Evolutionary conservation across 2,797 vertebrate genomes (phyloP).

Genomic region (Gouania willdenowi): DNA sequence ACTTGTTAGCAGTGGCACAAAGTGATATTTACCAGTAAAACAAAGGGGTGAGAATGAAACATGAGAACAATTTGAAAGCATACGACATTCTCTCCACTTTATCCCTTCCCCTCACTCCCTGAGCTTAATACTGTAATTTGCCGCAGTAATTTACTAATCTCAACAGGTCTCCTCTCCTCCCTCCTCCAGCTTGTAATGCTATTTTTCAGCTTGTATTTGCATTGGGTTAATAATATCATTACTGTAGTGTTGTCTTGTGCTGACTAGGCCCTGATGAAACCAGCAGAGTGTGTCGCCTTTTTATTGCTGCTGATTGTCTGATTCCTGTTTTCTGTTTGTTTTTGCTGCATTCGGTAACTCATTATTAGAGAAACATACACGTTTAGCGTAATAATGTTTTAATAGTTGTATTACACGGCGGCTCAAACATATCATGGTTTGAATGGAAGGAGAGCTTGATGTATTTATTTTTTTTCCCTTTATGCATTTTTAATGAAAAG

Average conservation of each 20-base stretch:
- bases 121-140: not conserved
- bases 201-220: constrained; percentile 28
- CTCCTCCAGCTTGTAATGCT: constrained; percentile 8
- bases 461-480: too few species aligned
- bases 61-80: not conserved
- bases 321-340: not conserved
- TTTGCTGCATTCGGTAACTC: not conserved
- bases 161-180: not conserved
- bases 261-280: constrained; percentile 29
- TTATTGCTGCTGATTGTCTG: constrained; percentile 19
- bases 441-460: too few species aligned
- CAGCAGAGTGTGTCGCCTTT: constrained; percentile 19
- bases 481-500: too few species aligned
- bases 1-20: constrained; percentile 47
- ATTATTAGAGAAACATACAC: not conserved
- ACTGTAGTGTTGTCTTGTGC: constrained; percentile 20
- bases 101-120: constrained; percentile 4
- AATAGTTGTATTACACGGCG: too few species aligned
- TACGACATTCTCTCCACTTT: not conserved
- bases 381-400: constrained; percentile 6
- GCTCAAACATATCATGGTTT: too few species aligned
- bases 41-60: constrained; percentile 9
- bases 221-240: constrained; percentile 16
- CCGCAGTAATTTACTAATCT: constrained; percentile 4
- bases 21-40: constrained; percentile 33